Conservation (phyloP, 2,113 vertebrate species). For the Danionella cerebrum region DNA sequence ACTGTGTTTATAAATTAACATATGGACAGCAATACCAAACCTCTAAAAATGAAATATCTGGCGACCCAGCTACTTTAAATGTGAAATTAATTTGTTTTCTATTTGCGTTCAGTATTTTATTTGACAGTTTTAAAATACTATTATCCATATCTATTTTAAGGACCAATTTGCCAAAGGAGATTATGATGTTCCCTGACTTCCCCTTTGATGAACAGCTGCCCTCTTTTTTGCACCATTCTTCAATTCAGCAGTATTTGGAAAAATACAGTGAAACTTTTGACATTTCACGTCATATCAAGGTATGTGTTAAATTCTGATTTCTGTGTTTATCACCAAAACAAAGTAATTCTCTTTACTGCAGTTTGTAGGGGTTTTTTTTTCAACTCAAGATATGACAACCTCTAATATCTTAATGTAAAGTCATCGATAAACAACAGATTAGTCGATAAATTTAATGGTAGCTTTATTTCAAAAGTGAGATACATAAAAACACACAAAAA, state of each 20-base stretch:
- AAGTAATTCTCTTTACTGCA: neutral
- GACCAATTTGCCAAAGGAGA: slow-evolving; percentile 76
- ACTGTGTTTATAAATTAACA: no score
- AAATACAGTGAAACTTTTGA: slow-evolving; percentile 52
- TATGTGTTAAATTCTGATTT: slow-evolving; percentile 21
- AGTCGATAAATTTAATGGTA: no score
- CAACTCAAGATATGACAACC: no score
- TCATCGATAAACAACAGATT: no score
- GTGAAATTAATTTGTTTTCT: neutral
- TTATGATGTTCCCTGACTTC: slow-evolving; percentile 76
- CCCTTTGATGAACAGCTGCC: slow-evolving; percentile 62
- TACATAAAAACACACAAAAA: no score
- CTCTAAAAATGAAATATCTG: no score
- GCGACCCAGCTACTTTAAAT: no score
- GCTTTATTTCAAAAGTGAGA: no score
- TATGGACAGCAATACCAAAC: no score
- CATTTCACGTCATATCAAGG: slow-evolving; percentile 60
- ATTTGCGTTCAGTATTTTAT: neutral
- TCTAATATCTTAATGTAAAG: no score
- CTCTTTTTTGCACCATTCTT: slow-evolving; percentile 67
- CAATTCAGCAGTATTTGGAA: slow-evolving; percentile 65
- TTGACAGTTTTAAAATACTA: neutral
- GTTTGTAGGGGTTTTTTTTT: no score
- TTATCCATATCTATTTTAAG: slow-evolving; percentile 40
- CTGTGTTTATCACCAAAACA: neutral